phyloP scores from a whole-genome alignment of 2,797 vertebrate genomes.

The Mormyrops boulengeri region DNA sequence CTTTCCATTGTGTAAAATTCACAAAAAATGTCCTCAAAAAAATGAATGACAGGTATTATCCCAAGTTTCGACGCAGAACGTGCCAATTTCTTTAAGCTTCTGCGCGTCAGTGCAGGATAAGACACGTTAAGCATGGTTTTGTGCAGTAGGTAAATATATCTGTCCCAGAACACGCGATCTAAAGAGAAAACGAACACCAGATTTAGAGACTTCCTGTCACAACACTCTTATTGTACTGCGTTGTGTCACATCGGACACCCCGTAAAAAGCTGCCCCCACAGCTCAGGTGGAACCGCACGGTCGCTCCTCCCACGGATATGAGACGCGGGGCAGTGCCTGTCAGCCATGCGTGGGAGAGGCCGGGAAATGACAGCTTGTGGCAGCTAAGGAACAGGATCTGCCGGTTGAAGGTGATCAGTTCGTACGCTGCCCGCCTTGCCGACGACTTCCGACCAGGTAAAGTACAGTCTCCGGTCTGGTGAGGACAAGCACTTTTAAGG shows the following conservation, averaged over 20 bases:
- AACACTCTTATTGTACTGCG: not conserved
- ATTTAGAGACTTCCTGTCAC: not conserved
- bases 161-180: not conserved
- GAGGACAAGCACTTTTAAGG: not conserved
- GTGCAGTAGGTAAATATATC: not conserved
- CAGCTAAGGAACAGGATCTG: conserved; percentile 26
- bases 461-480: not conserved
- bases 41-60: not conserved
- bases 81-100: not conserved
- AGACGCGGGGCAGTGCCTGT: not conserved
- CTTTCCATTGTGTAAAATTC: not conserved
- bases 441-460: conserved; percentile 16
- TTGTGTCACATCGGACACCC: not conserved
- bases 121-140: not conserved
- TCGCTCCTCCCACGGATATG: conserved; percentile 6
- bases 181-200: not conserved
- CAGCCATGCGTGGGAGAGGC: conserved; percentile 13
- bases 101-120: not conserved
- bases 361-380: conserved; percentile 4
- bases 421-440: not conserved
- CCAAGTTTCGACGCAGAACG: not conserved
- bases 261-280: not conserved
- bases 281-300: not conserved
- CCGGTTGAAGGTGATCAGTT: conserved; percentile 15
- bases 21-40: not conserved